phyloP scores from a whole-genome alignment of 2,113 vertebrate species.

The Notechis scutatus region DNA sequence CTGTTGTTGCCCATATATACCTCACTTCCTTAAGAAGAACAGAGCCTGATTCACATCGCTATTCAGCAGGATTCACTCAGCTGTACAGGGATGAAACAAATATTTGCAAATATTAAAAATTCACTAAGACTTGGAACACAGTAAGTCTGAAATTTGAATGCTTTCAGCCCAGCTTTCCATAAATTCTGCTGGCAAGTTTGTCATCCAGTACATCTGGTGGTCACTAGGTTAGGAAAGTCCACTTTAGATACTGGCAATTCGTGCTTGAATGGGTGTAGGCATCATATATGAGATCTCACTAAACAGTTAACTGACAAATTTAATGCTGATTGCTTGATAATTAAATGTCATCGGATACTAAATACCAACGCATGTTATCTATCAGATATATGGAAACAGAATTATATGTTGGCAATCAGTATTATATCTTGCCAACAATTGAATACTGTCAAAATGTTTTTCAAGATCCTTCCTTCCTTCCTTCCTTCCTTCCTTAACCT shows the following conservation, averaged over 20 bases:
- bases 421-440: background rate
- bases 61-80: slow-evolving; percentile 25
- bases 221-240: background rate
- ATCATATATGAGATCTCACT: background rate
- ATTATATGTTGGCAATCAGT: background rate
- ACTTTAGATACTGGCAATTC: background rate
- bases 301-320: background rate
- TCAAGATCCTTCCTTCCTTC: background rate
- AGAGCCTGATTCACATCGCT: slow-evolving; percentile 21
- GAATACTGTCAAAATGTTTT: background rate
- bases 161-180: background rate
- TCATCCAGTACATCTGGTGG: background rate
- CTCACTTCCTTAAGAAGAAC: slow-evolving; percentile 63
- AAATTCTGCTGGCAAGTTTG: background rate
- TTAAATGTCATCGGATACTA: background rate
- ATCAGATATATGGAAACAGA: background rate
- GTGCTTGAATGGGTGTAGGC: background rate
- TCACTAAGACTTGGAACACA: background rate
- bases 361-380: background rate
- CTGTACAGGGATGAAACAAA: background rate
- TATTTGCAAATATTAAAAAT: slow-evolving; percentile 1
- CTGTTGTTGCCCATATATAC: slow-evolving; percentile 58
- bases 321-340: slow-evolving; percentile 6
- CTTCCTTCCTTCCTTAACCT: background rate
- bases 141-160: background rate